Base-by-base conservation (phyloP, 2,797 vertebrate species). In the Salarias fasciatus region DNA sequence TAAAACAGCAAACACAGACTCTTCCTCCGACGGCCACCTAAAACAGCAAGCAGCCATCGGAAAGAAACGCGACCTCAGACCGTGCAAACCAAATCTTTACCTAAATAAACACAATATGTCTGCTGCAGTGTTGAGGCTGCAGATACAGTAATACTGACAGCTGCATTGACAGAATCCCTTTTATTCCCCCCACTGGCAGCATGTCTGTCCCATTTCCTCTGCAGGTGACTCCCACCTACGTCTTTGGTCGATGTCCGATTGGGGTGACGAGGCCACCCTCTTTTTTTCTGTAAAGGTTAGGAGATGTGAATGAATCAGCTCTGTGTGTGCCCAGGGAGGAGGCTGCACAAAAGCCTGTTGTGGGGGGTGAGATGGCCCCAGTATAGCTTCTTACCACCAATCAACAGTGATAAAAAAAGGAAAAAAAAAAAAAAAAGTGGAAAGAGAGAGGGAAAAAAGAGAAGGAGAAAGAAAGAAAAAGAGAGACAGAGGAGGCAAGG, bases 401-500 rank as follows among this genome's bases (percentile, higher is more conserved):
- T 87, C 88, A 91, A 75, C 79, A 89, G 85, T 82, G 75, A 70
- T 76, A 74, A 77, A 88, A 89, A 87, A 69, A n/a, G n/a, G n/a
- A n/a, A n/a, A n/a, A n/a, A n/a, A n/a, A n/a, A n/a, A n/a, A n/a
- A n/a, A n/a, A n/a, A 74, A 69, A 75, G 88, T 80, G n/a, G 8
- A 36, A 15, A 24, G 14, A 72, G 69, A 79, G 66, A 35, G 33
- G 33, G 33, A 35, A 35, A 9, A 35, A 35, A 35, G 9, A 6
- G 33, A 35, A 33, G 33, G 33, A 35, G 9, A 35, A 53, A 85
- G 73, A 82, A 74, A 80, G 88, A 91, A 53, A 85, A 73, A 82
- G 75, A 80, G 88, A 91, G 82, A 72, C 18, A 72, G 77, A 83
- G 77, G 85, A 86, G 64, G 87, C 82, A 79, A 91, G 87, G 87